Conservation (phyloP, 2,797 vertebrate species). For the Spondyliosoma cantharus region DNA sequence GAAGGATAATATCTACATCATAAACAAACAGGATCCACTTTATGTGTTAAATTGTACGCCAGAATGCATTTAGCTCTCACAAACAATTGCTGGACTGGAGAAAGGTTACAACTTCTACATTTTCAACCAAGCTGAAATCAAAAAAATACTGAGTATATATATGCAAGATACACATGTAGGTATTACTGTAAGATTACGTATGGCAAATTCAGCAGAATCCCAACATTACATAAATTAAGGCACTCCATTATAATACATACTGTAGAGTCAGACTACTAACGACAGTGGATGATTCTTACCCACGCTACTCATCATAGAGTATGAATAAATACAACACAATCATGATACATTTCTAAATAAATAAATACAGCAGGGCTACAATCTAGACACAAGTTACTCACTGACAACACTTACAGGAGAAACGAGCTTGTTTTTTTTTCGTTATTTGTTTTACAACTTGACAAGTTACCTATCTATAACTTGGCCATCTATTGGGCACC, state of each 20-base stretch:
- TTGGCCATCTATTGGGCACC: neutral
- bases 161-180: slow-evolving; percentile 24
- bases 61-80: slow-evolving; percentile 18
- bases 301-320: slow-evolving; percentile 26
- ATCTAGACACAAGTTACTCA: slow-evolving; percentile 42
- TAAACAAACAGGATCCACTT: neutral
- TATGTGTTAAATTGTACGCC: slow-evolving; percentile 1
- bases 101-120: slow-evolving; percentile 29
- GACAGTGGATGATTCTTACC: slow-evolving; percentile 23
- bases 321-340: slow-evolving; percentile 48
- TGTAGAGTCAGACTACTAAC: slow-evolving; percentile 35
- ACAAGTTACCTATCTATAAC: neutral
- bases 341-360: slow-evolving; percentile 26
- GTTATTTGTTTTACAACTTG: neutral
- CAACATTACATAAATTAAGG: slow-evolving; percentile 68
- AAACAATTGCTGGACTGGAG: slow-evolving; percentile 28
- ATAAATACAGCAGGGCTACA: slow-evolving; percentile 40
- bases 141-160: slow-evolving; percentile 56
- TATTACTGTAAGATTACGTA: slow-evolving; percentile 51
- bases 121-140: slow-evolving; percentile 36
- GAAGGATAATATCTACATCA: neutral
- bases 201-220: slow-evolving; percentile 61
- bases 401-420: slow-evolving; percentile 31
- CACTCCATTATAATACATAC: slow-evolving; percentile 64
- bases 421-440: neutral